Evolutionary conservation across 2,113 vertebrate genomes (phyloP), one percentile per base, ranked within the genome.

Genomic region (Plecturocebus donacophilus): DNA sequence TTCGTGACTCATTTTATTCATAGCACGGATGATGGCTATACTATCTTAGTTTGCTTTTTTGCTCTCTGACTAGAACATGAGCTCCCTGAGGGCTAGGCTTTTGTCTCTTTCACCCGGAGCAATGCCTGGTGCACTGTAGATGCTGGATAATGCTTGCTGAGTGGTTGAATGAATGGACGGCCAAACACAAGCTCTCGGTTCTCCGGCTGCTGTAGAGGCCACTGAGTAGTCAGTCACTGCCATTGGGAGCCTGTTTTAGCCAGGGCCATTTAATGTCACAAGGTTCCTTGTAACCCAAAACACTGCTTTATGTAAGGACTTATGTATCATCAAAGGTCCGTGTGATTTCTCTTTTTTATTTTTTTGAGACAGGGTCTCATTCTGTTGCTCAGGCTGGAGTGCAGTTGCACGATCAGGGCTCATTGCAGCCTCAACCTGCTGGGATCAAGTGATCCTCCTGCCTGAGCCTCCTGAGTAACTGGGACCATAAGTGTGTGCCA

Each of bases 1-100:
- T 17, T 11, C 11, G 1, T 4, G 3, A 25, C n/a, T n/a, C 30
- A 6, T 82, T 80, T 86, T 61, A 20, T 32, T 73, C 70, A 20
- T 23, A 8, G 52, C 42, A 27, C 16, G 16, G 42, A 4, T 0
- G 27, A 52, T 5, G 32, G 13, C 25, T 11, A 1, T 21, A 16
- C 1, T 8, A 73, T 42, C 40, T 47, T 25, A 35, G 30, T 64
- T 66, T 73, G 6, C 81, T 6, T 47, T 73, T 64, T 32, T 56
- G 79, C 56, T 81, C 56, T 89, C 92, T 10, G 11, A 49, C 42
- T 42, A 58, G 61, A 79, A 13, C 38, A 12, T 23, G 49, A 25
- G 45, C 52, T 90, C 11, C 58, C 30, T 13, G 73, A 79, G 32
- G 77, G 49, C 71, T 14, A 2, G 38, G 25, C 82, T 80, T 75